These are phyloP conservation scores for Trachelus troglodyta DNA, from an alignment of 2,888 invertebrate species.

Conservation along the genomic window DNA sequence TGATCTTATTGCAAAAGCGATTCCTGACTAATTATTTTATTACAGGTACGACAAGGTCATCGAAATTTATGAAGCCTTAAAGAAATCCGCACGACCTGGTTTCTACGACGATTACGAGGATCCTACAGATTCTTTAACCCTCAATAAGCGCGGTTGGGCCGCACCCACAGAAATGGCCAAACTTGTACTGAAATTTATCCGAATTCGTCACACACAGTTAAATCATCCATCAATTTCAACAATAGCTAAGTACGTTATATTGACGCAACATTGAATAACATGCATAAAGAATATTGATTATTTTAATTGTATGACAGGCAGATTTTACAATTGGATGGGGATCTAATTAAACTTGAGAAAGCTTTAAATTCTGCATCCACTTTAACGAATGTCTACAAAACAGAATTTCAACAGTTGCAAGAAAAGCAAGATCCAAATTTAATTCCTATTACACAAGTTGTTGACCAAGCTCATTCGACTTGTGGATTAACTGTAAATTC, in stretches of 20 bases:
- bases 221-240: constrained; percentile 48
- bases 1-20: not conserved
- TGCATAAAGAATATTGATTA: not conserved
- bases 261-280: not conserved
- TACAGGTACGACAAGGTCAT: constrained; percentile 65
- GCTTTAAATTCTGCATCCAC: constrained; percentile 38
- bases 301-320: constrained; percentile 28
- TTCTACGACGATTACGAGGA: not conserved
- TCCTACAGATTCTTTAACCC: not conserved
- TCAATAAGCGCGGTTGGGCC: not conserved
- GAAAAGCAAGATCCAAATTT: constrained; percentile 9
- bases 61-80: constrained; percentile 66
- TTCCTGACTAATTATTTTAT: constrained; percentile 12
- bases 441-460: not conserved
- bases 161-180: constrained; percentile 67
- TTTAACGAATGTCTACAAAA: constrained; percentile 20
- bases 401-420: constrained; percentile 11
- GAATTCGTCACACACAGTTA: constrained; percentile 69
- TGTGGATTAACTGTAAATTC: not conserved
- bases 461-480: not conserved
- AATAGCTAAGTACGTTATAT: constrained; percentile 27
- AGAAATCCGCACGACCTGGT: constrained; percentile 39
- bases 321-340: constrained; percentile 32
- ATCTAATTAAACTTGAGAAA: constrained; percentile 37
- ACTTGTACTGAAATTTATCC: constrained; percentile 70